These are phyloP conservation scores for Bolinopsis microptera DNA, from an alignment of 37 sponge, comb jelly and placozoan species.

Conservation along the genomic window DNA sequence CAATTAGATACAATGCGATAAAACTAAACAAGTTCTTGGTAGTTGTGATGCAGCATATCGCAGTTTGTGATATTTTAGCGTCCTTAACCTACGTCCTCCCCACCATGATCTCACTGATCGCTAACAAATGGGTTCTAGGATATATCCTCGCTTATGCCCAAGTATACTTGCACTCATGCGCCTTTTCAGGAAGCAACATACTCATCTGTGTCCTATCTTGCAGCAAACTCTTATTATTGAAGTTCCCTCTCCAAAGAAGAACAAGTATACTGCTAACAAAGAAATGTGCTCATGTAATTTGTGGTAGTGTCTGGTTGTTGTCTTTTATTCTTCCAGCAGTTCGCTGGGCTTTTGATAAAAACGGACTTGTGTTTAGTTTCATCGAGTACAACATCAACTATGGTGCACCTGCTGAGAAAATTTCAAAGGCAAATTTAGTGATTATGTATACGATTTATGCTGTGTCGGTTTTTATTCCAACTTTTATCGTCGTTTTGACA, in stretches of 20 bases:
- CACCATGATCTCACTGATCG: background rate
- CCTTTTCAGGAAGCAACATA: background rate
- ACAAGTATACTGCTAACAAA: background rate
- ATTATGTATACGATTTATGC: background rate
- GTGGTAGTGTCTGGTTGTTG: slow-evolving; percentile 3
- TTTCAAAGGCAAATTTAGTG: background rate
- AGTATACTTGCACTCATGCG: background rate
- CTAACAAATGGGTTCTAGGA: slow-evolving; percentile 1
- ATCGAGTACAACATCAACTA: slow-evolving; percentile 34
- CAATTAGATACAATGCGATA: background rate
- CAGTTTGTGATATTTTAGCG: slow-evolving; percentile 1
- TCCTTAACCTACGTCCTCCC: background rate
- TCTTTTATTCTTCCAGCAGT: background rate
- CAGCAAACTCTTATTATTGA: background rate
- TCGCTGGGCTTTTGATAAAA: background rate
- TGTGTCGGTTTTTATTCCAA: background rate
- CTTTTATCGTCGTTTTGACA: background rate
- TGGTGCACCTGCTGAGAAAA: background rate
- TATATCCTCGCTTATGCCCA: background rate
- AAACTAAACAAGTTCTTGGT: slow-evolving; percentile 16
- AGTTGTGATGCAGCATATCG: background rate
- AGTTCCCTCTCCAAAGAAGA: background rate
- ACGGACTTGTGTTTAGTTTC: slow-evolving; percentile 14
- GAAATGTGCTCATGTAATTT: background rate
- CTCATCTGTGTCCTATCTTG: background rate